These are phyloP conservation scores for Clytia hemisphaerica DNA, from an alignment of 30 jellyfish, hydroid and myxozoan species.

Conservation along the genomic window DNA sequence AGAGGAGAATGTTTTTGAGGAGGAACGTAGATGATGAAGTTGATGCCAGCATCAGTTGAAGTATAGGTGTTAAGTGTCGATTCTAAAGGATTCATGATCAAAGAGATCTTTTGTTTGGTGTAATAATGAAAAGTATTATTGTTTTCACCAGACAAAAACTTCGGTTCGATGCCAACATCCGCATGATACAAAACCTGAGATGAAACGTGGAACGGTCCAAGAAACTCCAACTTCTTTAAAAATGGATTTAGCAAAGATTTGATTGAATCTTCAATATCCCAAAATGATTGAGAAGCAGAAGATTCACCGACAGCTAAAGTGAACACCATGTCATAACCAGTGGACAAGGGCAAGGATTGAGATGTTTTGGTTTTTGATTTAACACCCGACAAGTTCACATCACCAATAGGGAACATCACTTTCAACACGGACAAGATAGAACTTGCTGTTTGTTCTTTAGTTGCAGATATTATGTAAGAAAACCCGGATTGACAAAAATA, in stretches of 20 bases:
- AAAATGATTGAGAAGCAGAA: conserved; percentile 25
- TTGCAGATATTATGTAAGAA: too few relatives aligned
- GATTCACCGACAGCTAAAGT: conserved; percentile 78
- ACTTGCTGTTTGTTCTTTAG: too few relatives aligned
- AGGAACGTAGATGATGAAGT: conserved; percentile 64
- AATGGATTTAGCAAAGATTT: conserved; percentile 26
- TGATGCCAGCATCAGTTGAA: conserved; percentile 52
- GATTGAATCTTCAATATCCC: conserved; percentile 58
- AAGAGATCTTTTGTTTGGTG: conserved; percentile 45
- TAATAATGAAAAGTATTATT: conserved; percentile 29
- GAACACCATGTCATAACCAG: conserved; percentile 56
- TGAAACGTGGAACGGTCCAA: conserved; percentile 55
- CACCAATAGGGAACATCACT: too few relatives aligned
- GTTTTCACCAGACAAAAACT: too few relatives aligned
- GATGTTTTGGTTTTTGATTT: too few relatives aligned
- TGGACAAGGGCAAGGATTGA: conserved; percentile 26
- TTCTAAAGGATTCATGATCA: conserved; percentile 69
- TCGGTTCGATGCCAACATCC: conserved; percentile 53
- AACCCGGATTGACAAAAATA: too few relatives aligned
- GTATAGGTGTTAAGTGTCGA: conserved; percentile 54
- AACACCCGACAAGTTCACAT: too few relatives aligned
- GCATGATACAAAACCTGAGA: conserved; percentile 76
- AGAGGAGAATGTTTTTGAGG: conserved; percentile 55
- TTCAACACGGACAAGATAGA: too few relatives aligned
- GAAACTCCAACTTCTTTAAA: conserved; percentile 13